These are phyloP conservation scores for Strongylocentrotus purpuratus DNA, from an alignment of 35 echinoderm and acorn worm species.

Conservation along the genomic window DNA sequence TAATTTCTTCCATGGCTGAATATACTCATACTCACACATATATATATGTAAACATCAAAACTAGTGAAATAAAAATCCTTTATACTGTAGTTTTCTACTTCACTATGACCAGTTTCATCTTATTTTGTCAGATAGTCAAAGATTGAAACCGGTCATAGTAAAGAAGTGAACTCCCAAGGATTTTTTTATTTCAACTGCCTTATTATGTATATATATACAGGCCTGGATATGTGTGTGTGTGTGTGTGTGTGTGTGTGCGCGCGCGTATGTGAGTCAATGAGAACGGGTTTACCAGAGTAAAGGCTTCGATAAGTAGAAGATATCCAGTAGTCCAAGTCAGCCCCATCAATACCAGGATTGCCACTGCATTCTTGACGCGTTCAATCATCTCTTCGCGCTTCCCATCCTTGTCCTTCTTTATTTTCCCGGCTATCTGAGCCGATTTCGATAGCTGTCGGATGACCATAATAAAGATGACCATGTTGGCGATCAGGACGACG, in stretches of 20 bases:
- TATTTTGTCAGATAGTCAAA: too few relatives aligned
- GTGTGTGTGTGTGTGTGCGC: background rate
- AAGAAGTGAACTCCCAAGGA: too few relatives aligned
- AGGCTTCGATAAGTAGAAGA: constrained; percentile 33
- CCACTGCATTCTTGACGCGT: constrained; percentile 23
- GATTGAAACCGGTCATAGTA: too few relatives aligned
- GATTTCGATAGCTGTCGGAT: constrained; percentile 26
- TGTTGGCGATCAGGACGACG: constrained; percentile 50
- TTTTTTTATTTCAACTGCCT: too few relatives aligned
- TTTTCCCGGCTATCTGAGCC: background rate
- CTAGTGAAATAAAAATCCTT: too few relatives aligned
- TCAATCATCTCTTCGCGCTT: background rate
- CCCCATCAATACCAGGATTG: constrained; percentile 61
- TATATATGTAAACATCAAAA: too few relatives aligned
- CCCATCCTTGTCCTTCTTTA: constrained; percentile 20
- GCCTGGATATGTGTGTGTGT: background rate
- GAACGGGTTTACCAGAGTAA: constrained; percentile 40
- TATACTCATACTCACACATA: too few relatives aligned
- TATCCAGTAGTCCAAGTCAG: constrained; percentile 70
- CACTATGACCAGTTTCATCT: too few relatives aligned
- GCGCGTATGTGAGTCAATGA: constrained; percentile 66
- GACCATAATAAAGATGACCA: constrained; percentile 60
- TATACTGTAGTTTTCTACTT: too few relatives aligned
- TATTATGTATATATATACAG: too few relatives aligned
- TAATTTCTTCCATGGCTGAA: too few relatives aligned